Evolutionary conservation across 2,113 vertebrate genomes (phyloP).

Genomic region (Hemiscyllium ocellatum): DNA sequence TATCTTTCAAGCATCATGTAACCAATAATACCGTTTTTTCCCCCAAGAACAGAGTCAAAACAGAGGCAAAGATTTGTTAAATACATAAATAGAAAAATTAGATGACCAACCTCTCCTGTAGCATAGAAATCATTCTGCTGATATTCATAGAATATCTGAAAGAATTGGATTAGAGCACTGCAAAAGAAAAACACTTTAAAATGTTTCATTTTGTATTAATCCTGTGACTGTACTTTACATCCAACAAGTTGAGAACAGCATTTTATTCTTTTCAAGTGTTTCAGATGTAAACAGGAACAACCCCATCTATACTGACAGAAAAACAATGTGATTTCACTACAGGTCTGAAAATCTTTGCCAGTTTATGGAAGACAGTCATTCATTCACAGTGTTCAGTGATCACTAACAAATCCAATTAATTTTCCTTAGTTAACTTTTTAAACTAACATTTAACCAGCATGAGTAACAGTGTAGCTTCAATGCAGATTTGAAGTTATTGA

Average conservation of each 20-base stretch:
- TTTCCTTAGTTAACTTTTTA: background rate
- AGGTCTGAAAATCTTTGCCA: background rate
- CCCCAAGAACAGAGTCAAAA: background rate
- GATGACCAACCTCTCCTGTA: conserved; percentile 66
- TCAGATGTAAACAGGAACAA: background rate
- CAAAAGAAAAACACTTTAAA: conserved; percentile 40
- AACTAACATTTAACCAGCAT: background rate
- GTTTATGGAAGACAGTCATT: background rate
- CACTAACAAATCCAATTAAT: background rate
- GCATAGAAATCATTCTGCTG: conserved; percentile 70
- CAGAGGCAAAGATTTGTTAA: background rate
- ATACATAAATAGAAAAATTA: background rate
- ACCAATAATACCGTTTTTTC: background rate
- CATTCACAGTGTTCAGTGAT: background rate
- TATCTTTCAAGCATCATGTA: background rate
- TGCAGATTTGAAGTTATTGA: background rate
- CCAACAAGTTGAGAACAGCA: background rate
- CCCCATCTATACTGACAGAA: background rate
- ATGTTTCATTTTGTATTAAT: background rate
- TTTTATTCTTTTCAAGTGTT: background rate
- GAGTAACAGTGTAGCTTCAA: background rate
- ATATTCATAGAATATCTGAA: conserved; percentile 72
- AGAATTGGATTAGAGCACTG: conserved; percentile 70
- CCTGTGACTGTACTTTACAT: background rate
- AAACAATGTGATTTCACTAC: background rate